Evolutionary conservation across 2,113 vertebrate species (phyloP).

Genomic region (Psophia crepitans): DNA sequence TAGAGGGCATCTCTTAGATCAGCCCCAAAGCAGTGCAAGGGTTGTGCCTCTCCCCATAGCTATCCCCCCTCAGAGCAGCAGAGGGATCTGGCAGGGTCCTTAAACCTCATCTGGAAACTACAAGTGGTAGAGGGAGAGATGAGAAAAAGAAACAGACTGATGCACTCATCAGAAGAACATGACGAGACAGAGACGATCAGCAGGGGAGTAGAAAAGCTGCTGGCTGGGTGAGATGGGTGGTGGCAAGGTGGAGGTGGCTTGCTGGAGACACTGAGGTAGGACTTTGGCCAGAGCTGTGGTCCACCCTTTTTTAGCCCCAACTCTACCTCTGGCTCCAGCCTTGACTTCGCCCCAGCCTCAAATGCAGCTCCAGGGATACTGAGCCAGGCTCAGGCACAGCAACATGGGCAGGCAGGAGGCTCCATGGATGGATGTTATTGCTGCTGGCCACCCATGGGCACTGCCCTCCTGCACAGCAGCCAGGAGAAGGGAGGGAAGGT

Average conservation of each 20-base stretch:
- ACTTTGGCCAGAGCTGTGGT: neutral
- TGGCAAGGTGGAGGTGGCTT: neutral
- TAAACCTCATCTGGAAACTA: neutral
- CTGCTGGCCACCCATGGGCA: neutral
- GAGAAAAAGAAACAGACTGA: neutral
- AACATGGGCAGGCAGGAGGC: accelerated
- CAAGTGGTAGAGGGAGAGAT: neutral
- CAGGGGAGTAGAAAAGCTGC: neutral
- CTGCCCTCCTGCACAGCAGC: neutral
- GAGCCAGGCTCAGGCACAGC: neutral
- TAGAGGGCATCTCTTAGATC: neutral
- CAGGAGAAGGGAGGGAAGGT: neutral
- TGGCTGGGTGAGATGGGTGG: neutral
- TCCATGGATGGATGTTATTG: neutral
- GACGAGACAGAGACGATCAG: neutral
- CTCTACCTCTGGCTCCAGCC: neutral
- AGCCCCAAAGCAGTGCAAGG: accelerated
- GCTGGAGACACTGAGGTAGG: neutral
- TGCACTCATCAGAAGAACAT: neutral
- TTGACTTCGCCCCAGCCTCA: accelerated
- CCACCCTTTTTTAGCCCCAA: neutral
- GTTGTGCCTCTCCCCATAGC: neutral
- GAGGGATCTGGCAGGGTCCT: neutral
- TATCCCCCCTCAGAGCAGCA: neutral
- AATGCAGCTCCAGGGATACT: neutral